Percentiles rank a stretch among this genome's conserved stretches.
These are phyloP conservation scores for Bradynema listronoti DNA, from an alignment of 1,140 invertebrate species.

Conservation along the genomic window DNA sequence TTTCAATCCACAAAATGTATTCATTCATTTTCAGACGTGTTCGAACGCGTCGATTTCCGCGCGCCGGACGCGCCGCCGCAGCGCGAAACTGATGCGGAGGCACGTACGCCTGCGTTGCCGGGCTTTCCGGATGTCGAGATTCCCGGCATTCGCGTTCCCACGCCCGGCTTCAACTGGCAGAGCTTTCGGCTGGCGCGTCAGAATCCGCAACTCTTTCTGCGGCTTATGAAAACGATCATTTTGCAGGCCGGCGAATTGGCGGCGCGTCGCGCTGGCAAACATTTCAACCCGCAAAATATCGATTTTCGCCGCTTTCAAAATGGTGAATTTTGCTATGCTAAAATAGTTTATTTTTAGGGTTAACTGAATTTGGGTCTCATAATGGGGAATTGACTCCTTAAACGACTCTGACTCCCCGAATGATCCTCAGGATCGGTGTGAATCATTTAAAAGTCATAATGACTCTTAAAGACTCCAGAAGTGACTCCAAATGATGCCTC, in stretches of 20 bases:
- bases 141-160: constrained; percentile 30
- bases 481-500: no score
- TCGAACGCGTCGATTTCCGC: constrained; percentile 38
- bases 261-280: constrained; percentile 34
- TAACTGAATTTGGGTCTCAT: no score
- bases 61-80: neutral
- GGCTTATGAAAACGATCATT: constrained; percentile 34
- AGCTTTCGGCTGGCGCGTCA: constrained; percentile 30
- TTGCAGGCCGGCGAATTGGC: constrained; percentile 32
- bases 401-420: no score
- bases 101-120: neutral
- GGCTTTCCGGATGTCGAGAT: constrained; percentile 30
- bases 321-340: constrained; percentile 7
- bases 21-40: constrained; percentile 38
- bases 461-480: no score
- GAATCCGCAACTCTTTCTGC: constrained; percentile 42
- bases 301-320: constrained; percentile 34
- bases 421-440: no score
- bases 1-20: no score
- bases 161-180: constrained; percentile 46
- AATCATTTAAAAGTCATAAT: no score
- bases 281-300: constrained; percentile 43
- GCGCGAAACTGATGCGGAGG: neutral
- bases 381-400: no score
- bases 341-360: no score